Evolutionary conservation across 2,888 invertebrate species (phyloP).

Genomic region (Lamellibrachia columna): DNA sequence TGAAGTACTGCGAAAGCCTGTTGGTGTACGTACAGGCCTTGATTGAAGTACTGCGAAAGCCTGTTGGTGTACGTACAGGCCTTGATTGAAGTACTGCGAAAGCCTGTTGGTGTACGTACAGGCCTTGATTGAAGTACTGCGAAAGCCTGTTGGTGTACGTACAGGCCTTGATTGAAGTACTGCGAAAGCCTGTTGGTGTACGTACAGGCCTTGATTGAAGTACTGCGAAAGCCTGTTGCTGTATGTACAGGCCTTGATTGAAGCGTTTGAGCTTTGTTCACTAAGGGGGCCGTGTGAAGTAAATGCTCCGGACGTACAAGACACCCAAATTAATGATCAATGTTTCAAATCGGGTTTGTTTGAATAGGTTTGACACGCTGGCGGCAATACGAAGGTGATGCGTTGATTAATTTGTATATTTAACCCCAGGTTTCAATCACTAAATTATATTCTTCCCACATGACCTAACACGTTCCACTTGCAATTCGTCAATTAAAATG

Average conservation of each 20-base stretch:
- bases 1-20: neutral
- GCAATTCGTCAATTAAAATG: neutral
- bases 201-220: neutral
- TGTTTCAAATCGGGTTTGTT: neutral
- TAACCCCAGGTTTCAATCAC: no score
- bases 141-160: neutral
- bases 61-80: neutral
- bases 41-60: neutral
- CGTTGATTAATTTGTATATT: no score
- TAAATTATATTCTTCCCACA: no score
- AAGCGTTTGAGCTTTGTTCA: neutral
- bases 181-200: neutral
- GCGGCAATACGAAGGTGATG: no score
- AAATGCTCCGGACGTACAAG: neutral
- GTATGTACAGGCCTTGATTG: neutral
- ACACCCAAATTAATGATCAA: no score
- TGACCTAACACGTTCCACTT: no score
- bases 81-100: neutral
- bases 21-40: neutral
- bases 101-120: neutral
- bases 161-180: neutral
- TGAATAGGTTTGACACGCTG: no score
- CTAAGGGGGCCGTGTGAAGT: neutral
- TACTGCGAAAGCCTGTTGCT: neutral
- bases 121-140: neutral